A percentile compares a stretch with the other conserved stretches of the same genome.
Conservation (phyloP, 2,797 vertebrate genomes). For the Threskiornis aethiopicus region DNA sequence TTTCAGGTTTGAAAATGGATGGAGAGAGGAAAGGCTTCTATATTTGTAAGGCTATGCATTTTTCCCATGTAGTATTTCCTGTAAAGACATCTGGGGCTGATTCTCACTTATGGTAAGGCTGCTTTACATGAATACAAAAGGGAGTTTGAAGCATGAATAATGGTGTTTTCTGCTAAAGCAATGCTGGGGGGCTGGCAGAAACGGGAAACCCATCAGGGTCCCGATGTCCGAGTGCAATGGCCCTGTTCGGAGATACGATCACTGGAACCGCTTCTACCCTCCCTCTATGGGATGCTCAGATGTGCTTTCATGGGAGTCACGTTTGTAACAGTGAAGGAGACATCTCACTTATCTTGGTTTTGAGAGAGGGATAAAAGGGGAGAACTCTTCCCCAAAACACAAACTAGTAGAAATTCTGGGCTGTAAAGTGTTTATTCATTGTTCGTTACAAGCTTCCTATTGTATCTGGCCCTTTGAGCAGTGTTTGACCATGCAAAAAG, state of each 20-base stretch:
- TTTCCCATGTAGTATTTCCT: neutral
- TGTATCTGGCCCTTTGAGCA: neutral
- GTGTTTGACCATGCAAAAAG: neutral
- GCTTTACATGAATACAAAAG: neutral
- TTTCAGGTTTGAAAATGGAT: constrained; percentile 57
- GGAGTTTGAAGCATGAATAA: neutral
- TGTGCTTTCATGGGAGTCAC: neutral
- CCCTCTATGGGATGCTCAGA: neutral
- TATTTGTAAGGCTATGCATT: constrained; percentile 33
- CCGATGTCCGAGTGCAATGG: neutral
- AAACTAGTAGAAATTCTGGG: neutral
- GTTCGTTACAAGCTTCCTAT: neutral
- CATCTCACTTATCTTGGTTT: neutral
- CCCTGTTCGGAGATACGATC: neutral
- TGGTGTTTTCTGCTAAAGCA: neutral
- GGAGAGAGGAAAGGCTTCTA: constrained; percentile 20
- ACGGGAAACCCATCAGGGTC: neutral
- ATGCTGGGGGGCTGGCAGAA: neutral
- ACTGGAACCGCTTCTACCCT: neutral
- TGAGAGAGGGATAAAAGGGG: neutral
- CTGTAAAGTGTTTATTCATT: neutral
- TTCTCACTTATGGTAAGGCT: neutral
- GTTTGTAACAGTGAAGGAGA: neutral
- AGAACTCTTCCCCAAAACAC: neutral
- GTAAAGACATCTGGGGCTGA: constrained; percentile 1